These are phyloP conservation scores for Myrmecobius fasciatus DNA, from an alignment of 2,113 vertebrate species.

Conservation along the genomic window DNA sequence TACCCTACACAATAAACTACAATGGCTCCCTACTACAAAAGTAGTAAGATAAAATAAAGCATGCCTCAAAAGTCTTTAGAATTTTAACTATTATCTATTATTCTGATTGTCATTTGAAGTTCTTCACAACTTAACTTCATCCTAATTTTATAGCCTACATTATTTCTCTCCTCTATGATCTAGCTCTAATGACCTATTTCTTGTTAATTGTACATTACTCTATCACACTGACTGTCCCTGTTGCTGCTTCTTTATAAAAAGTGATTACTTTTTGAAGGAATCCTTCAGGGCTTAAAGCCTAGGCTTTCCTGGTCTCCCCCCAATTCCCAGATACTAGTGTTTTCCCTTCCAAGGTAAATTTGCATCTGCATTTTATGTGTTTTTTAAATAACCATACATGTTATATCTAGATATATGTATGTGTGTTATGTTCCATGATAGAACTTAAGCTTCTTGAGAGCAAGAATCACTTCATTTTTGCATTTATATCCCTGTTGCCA, in stretches of 20 bases:
- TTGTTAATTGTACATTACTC: neutral
- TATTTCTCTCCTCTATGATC: neutral
- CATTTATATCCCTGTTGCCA: neutral
- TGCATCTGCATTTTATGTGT: neutral
- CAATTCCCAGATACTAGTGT: neutral
- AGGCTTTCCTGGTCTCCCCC: neutral
- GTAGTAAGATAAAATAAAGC: neutral
- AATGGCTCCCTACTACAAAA: neutral
- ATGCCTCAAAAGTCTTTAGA: neutral
- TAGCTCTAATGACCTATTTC: neutral
- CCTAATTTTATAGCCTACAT: neutral
- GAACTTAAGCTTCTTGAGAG: neutral
- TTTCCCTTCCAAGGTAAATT: neutral
- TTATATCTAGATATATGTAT: no score
- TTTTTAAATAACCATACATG: neutral
- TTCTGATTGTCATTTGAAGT: neutral
- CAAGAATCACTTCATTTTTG: neutral
- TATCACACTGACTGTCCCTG: neutral
- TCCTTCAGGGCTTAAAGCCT: neutral
- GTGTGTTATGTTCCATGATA: neutral
- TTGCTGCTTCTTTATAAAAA: neutral
- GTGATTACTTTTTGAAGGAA: neutral
- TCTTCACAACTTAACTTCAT: neutral
- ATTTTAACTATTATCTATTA: neutral
- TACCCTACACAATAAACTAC: neutral